Evolutionary conservation across 2,888 invertebrate genomes (phyloP).

Genomic region (Nomada goodeniana): DNA sequence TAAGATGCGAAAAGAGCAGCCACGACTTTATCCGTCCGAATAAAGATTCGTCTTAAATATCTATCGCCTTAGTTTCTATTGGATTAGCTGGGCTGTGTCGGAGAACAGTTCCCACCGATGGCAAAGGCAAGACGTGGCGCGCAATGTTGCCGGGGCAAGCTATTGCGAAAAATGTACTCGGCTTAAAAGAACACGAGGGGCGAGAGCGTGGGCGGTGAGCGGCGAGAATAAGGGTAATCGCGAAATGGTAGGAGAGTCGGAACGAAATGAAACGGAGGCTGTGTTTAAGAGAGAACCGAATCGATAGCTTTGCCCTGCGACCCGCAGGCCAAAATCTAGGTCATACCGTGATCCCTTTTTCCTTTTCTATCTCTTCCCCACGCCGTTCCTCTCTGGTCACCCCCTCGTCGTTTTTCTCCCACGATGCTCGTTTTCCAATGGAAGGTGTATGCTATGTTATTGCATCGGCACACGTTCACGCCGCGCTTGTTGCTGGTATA

Average conservation of each 20-base stretch:
- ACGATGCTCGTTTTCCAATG: constrained; percentile 37
- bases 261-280: constrained; percentile 82
- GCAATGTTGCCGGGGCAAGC: not conserved
- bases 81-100: no score
- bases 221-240: constrained; percentile 42
- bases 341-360: constrained; percentile 74
- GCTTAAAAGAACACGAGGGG: constrained; percentile 1
- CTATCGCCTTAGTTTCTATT: no score
- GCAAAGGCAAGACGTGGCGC: not conserved
- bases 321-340: constrained; percentile 77
- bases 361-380: constrained; percentile 34
- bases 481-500: constrained; percentile 57
- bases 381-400: constrained; percentile 10
- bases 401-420: constrained; percentile 35
- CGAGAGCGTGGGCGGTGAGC: not conserved
- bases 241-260: constrained; percentile 66
- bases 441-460: constrained; percentile 47
- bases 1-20: no score
- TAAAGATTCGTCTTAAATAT: not conserved
- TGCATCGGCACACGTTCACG: constrained; percentile 48
- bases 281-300: constrained; percentile 81
- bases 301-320: constrained; percentile 79
- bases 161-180: constrained; percentile 27
- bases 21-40: not conserved
- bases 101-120: not conserved